phyloP scores from a whole-genome alignment of 2,888 invertebrate genomes.

The Tetragnatha montana region DNA sequence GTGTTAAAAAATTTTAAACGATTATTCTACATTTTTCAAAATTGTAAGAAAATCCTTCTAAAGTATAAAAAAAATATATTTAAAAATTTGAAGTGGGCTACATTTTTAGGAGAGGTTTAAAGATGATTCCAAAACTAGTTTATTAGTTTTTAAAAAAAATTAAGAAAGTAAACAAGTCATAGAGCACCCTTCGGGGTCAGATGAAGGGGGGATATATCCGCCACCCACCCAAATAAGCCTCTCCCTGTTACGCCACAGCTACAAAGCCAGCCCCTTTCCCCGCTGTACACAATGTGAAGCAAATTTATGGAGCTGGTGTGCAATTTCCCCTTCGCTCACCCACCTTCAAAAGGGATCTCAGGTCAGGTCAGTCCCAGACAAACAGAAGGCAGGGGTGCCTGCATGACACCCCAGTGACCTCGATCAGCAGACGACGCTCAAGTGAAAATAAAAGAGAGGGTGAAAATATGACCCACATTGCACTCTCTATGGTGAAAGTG shows the following conservation, averaged over 20 bases:
- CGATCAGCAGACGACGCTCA: conserved; percentile 38
- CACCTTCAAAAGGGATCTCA: conserved; percentile 14
- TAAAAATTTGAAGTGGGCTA: too few species aligned
- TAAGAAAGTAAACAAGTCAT: too few species aligned
- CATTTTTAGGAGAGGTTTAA: too few species aligned
- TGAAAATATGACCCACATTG: conserved; percentile 65
- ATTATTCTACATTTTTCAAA: too few species aligned
- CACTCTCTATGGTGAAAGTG: conserved; percentile 50
- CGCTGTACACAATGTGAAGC: conserved; percentile 9
- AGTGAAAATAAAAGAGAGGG: conserved; percentile 62
- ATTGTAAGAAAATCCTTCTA: too few species aligned
- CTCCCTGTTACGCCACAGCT: neutral
- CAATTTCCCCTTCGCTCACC: neutral
- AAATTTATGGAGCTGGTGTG: conserved; percentile 16
- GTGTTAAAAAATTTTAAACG: too few species aligned
- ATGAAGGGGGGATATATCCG: too few species aligned
- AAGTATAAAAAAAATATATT: too few species aligned
- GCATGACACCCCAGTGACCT: conserved; percentile 58
- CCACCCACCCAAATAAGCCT: neutral
- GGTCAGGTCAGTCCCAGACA: conserved; percentile 66
- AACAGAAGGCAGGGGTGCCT: conserved; percentile 24
- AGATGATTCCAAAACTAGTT: too few species aligned
- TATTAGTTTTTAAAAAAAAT: too few species aligned
- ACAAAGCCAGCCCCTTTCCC: neutral
- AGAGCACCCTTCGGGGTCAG: too few species aligned